Conservation (phyloP, 1,140 invertebrate species). For the Lanistes nyassanus region DNA sequence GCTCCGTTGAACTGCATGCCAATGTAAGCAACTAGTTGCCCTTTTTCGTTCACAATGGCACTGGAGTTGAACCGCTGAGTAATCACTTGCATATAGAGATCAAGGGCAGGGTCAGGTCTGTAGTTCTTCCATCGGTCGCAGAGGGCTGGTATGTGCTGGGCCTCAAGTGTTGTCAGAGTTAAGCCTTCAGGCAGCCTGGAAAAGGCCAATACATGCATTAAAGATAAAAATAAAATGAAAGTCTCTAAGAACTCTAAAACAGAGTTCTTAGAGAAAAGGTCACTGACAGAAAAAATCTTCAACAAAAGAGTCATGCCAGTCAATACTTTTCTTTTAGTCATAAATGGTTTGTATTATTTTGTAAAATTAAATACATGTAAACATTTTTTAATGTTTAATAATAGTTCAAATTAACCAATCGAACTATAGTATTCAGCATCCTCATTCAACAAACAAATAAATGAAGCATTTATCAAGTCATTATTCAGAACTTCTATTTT, state of each 20-base stretch:
- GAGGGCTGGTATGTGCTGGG: conserved; percentile 35
- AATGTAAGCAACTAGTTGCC: conserved; percentile 47
- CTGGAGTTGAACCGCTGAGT: conserved; percentile 48
- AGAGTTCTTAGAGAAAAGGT: background rate
- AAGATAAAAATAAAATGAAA: conserved; percentile 5
- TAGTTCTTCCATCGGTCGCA: conserved; percentile 41
- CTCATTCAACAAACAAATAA: no score
- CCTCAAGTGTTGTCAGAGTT: conserved; percentile 32
- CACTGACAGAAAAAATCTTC: background rate
- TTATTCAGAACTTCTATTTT: no score
- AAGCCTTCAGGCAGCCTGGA: conserved; percentile 43
- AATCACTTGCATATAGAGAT: conserved; percentile 42
- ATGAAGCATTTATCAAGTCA: no score
- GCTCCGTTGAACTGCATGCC: conserved; percentile 54
- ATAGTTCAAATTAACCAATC: no score
- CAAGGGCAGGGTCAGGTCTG: conserved; percentile 37
- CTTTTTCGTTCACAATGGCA: conserved; percentile 38
- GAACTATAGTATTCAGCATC: no score
- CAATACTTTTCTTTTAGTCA: no score
- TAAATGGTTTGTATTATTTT: no score
- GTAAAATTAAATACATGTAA: no score
- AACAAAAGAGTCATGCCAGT: no score
- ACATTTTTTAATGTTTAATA: no score
- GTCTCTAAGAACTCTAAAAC: background rate
- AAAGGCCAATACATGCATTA: background rate